Evolutionary conservation across 2,113 vertebrate species (phyloP), one percentile per base, ranked within the genome.

Genomic region (Lasiurus borealis): DNA sequence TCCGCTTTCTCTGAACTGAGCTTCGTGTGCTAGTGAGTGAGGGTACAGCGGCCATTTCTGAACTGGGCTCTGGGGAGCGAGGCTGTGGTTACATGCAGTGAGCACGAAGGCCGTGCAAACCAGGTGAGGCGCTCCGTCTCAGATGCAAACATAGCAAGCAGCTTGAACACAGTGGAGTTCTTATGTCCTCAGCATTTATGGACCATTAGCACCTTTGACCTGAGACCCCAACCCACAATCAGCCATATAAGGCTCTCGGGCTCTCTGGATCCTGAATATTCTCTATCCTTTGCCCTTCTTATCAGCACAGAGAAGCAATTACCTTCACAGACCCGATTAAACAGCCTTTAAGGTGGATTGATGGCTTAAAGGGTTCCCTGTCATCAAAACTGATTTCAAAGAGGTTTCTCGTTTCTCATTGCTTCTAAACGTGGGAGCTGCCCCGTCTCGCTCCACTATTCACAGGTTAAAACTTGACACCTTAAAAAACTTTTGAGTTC

Each of bases 331-430:
- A n/a, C 83, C 66, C 78, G 62, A 64, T 73, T 34, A 62, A 84
- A 76, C 19, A 31, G 27, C 3, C 27, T 62, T 91, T 75, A 86
- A 84, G 25, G 72, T 69, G 62, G 46, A 86, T 23, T 86, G 75
- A 73, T 71, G 81, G 77, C n/a, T 93, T 85, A 31, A 46, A 54
- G 80, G n/a, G 21, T 73, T 93, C 73, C 62, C 40, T 77, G 13
- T 87, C 62, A 88, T 90, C 80, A 73, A 64, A 88, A 71, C 78
- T 89, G 85, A 68, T 84, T 95, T 85, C 64, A 88, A 52, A 19
- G 34, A 57, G 19, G 48, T 27, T 27, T 59, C 4, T 5, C 14
- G 12, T 66, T 83, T 90, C 66, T 57, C 64, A 82, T 92, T 57
- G 29, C 48, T 72, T 52, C 13, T 78, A 29, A 62, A 80, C 59